A percentile compares a stretch with the other conserved stretches of the same genome.
Evolutionary conservation across 2,888 invertebrate species (phyloP).

Genomic region (Dichetophora obliterata): DNA sequence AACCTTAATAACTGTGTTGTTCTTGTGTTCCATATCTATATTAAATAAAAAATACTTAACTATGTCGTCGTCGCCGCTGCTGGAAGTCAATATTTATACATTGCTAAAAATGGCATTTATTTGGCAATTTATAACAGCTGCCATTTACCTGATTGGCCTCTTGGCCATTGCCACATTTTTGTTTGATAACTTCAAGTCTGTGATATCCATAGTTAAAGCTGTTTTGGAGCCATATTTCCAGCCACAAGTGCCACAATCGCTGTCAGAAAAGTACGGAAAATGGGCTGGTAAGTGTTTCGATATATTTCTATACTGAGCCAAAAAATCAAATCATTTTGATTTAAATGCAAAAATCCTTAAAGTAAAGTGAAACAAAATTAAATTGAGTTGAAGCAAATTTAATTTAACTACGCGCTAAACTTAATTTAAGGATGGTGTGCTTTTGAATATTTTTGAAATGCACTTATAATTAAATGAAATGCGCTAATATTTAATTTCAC

Average conservation of each 20-base stretch:
- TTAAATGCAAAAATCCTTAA: no score
- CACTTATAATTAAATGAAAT: no score
- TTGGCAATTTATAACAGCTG: constrained; percentile 57
- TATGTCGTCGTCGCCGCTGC: not conserved
- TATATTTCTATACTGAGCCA: no score
- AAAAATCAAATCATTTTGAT: no score
- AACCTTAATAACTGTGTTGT: not conserved
- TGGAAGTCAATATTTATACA: constrained; percentile 56
- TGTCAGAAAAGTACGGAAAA: constrained; percentile 80
- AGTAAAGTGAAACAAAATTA: no score
- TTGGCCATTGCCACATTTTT: constrained; percentile 57
- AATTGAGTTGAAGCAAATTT: no score
- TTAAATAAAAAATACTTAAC: not conserved
- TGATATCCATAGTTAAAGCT: constrained; percentile 74
- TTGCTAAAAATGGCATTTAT: constrained; percentile 60
- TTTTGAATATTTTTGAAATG: no score
- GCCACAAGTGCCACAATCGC: constrained; percentile 74
- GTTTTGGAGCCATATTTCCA: constrained; percentile 78
- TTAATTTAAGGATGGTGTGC: no score
- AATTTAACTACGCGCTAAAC: no score
- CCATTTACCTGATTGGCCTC: constrained; percentile 60
- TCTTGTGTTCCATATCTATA: not conserved
- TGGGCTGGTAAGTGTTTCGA: constrained; percentile 83
- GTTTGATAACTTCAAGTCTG: constrained; percentile 74
- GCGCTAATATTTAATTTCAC: no score